Percentiles rank a stretch among this genome's conserved stretches.
Conservation (phyloP, 2,888 invertebrate species). For the Metacarcinus magister region DNA sequence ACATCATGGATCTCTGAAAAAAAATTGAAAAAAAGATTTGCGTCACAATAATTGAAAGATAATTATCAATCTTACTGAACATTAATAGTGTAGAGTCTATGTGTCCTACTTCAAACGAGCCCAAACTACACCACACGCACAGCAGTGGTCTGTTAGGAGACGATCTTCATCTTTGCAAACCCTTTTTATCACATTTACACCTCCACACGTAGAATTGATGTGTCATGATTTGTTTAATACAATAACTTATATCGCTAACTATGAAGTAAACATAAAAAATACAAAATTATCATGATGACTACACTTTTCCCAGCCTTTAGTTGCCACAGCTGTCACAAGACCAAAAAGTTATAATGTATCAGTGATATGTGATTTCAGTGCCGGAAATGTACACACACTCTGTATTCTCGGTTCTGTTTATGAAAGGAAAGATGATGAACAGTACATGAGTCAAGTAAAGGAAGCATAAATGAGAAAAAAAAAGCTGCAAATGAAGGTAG, state of each 20-base stretch:
- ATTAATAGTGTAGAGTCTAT: neutral
- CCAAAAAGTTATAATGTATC: neutral
- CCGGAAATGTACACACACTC: neutral
- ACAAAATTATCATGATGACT: neutral
- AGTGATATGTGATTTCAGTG: neutral
- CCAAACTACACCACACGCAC: neutral
- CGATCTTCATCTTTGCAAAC: neutral
- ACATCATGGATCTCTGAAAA: slow-evolving; percentile 27
- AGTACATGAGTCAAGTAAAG: neutral
- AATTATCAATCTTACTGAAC: neutral
- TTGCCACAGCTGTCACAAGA: neutral
- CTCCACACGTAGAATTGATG: neutral
- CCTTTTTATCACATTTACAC: neutral
- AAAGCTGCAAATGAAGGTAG: neutral
- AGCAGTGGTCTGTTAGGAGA: neutral
- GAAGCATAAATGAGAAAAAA: neutral
- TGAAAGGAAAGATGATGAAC: neutral
- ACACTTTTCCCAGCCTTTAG: neutral
- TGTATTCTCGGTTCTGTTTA: neutral
- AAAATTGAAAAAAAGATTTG: neutral
- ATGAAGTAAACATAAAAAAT: neutral
- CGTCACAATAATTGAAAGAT: neutral
- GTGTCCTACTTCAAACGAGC: neutral
- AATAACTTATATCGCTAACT: neutral
- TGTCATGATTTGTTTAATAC: neutral